phyloP scores from a whole-genome alignment of 2,797 vertebrate species.

The Hippocampus kuda region DNA sequence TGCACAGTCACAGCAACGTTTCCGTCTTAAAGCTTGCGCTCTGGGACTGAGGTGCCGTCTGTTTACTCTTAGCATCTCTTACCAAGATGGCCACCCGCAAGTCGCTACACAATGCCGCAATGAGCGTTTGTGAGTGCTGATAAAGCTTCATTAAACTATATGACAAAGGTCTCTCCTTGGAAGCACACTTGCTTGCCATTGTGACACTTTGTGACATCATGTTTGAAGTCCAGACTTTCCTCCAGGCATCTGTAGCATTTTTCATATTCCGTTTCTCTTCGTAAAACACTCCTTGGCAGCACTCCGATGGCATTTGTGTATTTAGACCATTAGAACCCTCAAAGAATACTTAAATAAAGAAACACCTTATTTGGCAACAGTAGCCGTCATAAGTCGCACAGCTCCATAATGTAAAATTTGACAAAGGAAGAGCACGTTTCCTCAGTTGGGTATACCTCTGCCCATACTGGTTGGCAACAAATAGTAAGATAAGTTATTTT shows the following conservation, averaged over 20 bases:
- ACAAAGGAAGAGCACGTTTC: no score
- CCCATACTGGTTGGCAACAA: no score
- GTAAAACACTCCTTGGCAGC: neutral
- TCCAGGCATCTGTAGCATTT: neutral
- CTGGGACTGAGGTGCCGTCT: constrained; percentile 15
- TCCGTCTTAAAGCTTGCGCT: constrained; percentile 12
- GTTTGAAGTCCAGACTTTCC: neutral
- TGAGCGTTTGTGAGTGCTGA: neutral
- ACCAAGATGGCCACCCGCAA: constrained; percentile 11
- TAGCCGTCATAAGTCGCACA: no score
- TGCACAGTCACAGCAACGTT: constrained; percentile 1
- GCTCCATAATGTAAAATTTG: no score
- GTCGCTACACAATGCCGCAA: neutral
- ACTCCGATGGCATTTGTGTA: neutral
- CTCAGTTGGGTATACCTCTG: no score
- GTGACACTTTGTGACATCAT: neutral
- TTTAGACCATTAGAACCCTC: no score
- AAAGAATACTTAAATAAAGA: no score
- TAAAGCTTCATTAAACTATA: neutral
- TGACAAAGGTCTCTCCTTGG: neutral
- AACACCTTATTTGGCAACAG: no score
- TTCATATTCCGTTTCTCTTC: neutral
- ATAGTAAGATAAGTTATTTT: no score
- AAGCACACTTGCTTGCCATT: neutral
- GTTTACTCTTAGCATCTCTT: constrained; percentile 7